phyloP scores from a whole-genome alignment of 2,113 vertebrate genomes.

The Oenanthe oenanthe region DNA sequence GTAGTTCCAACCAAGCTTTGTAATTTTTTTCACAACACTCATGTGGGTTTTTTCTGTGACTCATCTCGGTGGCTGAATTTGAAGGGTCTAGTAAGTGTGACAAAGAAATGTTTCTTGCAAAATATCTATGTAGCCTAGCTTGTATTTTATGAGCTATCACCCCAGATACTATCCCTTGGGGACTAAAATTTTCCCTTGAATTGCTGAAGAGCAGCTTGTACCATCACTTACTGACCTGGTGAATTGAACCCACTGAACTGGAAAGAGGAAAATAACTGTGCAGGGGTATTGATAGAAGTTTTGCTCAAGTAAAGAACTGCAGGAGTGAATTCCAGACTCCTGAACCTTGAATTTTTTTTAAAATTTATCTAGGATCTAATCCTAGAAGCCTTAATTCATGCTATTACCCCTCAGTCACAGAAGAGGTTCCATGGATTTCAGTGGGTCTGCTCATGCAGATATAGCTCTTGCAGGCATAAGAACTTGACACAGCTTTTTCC shows the following conservation, averaged over 20 bases:
- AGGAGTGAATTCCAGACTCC: neutral
- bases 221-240: neutral
- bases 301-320: neutral
- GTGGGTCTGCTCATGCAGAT: neutral
- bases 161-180: neutral
- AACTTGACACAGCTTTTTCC: neutral
- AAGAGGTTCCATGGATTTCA: neutral
- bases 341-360: neutral
- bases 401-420: neutral
- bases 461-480: neutral
- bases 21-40: neutral
- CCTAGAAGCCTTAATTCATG: neutral
- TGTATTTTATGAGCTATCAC: neutral
- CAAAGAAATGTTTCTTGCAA: constrained; percentile 3
- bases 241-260: neutral
- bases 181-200: neutral
- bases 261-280: neutral
- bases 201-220: neutral
- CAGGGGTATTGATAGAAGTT: neutral
- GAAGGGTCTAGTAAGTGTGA: constrained; percentile 17
- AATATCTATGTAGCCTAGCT: neutral
- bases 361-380: neutral
- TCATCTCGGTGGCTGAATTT: constrained; percentile 55
- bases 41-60: constrained; percentile 36
- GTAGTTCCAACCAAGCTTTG: constrained; percentile 35